These are phyloP conservation scores for Nerophis ophidion DNA, from an alignment of 2,113 vertebrate species.

Conservation along the genomic window DNA sequence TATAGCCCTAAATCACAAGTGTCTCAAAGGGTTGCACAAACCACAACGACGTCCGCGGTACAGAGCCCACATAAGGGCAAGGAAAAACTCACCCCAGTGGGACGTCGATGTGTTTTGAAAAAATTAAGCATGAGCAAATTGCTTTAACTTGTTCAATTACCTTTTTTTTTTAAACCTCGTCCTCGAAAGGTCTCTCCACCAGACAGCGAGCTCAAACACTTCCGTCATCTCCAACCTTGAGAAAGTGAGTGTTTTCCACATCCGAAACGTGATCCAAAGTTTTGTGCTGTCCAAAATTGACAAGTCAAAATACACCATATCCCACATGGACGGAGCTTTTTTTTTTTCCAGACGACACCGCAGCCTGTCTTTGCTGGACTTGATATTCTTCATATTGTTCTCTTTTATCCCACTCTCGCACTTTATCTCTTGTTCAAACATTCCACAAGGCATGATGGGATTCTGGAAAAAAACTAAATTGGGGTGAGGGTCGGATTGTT, in stretches of 20 bases:
- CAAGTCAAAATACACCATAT: slow-evolving; percentile 17
- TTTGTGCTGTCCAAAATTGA: slow-evolving; percentile 18
- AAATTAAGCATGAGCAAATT: too few relatives aligned
- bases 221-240: slow-evolving; percentile 21
- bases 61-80: too few relatives aligned
- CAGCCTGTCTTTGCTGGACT: slow-evolving; percentile 25
- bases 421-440: not conserved
- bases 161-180: not conserved
- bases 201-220: slow-evolving; percentile 42
- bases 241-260: not conserved
- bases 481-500: slow-evolving; percentile 4
- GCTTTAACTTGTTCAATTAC: not conserved
- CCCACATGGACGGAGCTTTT: slow-evolving; percentile 21
- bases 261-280: slow-evolving; percentile 17
- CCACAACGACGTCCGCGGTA: too few relatives aligned
- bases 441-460: slow-evolving; percentile 15
- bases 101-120: too few relatives aligned
- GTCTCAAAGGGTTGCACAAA: too few relatives aligned
- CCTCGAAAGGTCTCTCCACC: not conserved
- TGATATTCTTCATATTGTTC: slow-evolving; percentile 5
- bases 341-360: slow-evolving; percentile 16
- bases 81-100: too few relatives aligned
- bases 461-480: slow-evolving; percentile 17
- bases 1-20: too few relatives aligned
- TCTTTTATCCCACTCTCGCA: not conserved